Evolutionary conservation across 2,797 vertebrate genomes (phyloP).

Genomic region (Spea hammondii): DNA sequence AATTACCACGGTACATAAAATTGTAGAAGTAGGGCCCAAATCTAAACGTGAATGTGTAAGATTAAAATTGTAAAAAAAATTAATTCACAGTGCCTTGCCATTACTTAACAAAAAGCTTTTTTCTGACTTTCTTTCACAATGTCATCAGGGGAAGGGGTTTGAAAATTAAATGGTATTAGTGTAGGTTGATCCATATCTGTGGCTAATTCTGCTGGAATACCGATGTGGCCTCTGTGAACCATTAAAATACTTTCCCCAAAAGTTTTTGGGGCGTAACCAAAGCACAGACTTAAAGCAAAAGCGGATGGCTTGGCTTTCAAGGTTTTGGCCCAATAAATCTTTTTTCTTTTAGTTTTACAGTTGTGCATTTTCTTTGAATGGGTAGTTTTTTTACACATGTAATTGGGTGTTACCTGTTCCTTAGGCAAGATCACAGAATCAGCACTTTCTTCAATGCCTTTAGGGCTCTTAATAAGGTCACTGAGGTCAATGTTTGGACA

Average conservation of each 20-base stretch:
- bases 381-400: slow-evolving; percentile 55
- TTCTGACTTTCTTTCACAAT: slow-evolving; percentile 86
- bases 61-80: neutral
- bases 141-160: slow-evolving; percentile 94
- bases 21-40: neutral
- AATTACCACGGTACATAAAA: slow-evolving; percentile 8
- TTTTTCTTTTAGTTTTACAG: slow-evolving; percentile 60
- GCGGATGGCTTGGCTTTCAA: slow-evolving; percentile 83
- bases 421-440: slow-evolving; percentile 57
- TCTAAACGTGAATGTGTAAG: slow-evolving; percentile 4
- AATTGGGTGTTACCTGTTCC: slow-evolving; percentile 58
- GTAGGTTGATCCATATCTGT: slow-evolving; percentile 69
- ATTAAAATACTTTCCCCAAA: slow-evolving; percentile 53
- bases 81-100: slow-evolving; percentile 50
- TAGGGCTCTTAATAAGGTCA: slow-evolving; percentile 70
- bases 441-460: slow-evolving; percentile 51
- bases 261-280: slow-evolving; percentile 67
- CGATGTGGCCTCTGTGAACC: neutral
- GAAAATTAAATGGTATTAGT: slow-evolving; percentile 84
- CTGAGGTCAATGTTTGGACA: slow-evolving; percentile 76
- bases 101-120: slow-evolving; percentile 83
- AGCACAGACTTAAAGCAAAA: slow-evolving; percentile 84
- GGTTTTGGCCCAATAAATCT: slow-evolving; percentile 60
- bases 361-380: slow-evolving; percentile 54
- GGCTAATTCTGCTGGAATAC: slow-evolving; percentile 60